Base-by-base conservation (phyloP, 37 sponge, comb jelly and placozoan genomes). In the Cliona cf. orientalis region DNA sequence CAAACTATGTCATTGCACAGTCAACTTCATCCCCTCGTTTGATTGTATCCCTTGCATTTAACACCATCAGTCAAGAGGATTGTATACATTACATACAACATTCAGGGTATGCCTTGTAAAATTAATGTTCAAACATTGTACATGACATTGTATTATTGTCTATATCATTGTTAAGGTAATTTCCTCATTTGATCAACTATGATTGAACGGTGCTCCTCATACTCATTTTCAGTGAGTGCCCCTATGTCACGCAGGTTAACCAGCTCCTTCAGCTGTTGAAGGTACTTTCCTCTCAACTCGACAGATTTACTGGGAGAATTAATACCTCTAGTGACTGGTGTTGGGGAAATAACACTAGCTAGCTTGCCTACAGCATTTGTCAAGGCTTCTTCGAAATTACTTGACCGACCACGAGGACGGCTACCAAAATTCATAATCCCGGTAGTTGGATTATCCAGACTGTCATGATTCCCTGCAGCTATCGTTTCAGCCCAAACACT, bases 231-330 rank as follows among this genome's bases (percentile, higher is more conserved):
- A 37, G 70, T 69, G 42, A 69, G 42, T 39, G 70, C 55, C 17
- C 17, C 55, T 49, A 49, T 11, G 17, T 49, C 55, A 49, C 55
- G 55, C 55, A 49, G 55, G 55, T 49, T 49, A 11, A 49, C 55
- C 55, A 49, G 11, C 55, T 49, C 55, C 55, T 49, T 49, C 55
- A 49, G 17, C 55, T 49, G 55, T 17, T 49, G 11, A 17, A 61
- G 63, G 63, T 61, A 61, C 63, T 61, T 22, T 61, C 63, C 63
- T 61, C 70, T 69, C 36, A 69, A 23, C 42, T 69, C 70, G 35
- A 61, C 63, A n/a, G 63, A 61, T 61, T 61, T 61, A n/a, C 63
- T 61, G n/a, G 63, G 63, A 69, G 70, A 69, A 61, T 61, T 61
- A 26, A 61, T 22, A 61, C 25, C 63, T 61, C 63, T 61, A 28